A percentile compares a stretch with the other conserved stretches of the same genome.
phyloP scores from a whole-genome alignment of 1,140 invertebrate genomes.

The Listronotus oregonensis region DNA sequence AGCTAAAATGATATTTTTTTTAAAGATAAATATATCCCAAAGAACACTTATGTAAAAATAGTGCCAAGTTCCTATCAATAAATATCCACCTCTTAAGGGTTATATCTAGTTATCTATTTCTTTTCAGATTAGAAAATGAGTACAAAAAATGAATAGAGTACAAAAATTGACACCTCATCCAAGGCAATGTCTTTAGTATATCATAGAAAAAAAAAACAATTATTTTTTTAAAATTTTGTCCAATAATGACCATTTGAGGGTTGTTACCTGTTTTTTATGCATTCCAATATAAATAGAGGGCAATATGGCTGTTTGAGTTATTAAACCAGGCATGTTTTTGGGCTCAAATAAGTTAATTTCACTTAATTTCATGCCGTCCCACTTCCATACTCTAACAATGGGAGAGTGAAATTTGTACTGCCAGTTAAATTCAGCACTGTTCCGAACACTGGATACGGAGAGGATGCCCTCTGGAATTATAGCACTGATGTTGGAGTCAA shows the following conservation, averaged over 20 bases:
- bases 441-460: conserved; percentile 64
- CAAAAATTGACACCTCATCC: too few species aligned
- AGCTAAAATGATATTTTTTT: conserved; percentile 62
- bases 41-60: too few species aligned
- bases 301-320: conserved; percentile 54
- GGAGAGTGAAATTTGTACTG: conserved; percentile 80
- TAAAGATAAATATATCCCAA: too few species aligned
- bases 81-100: too few species aligned
- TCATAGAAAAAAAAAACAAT: too few species aligned
- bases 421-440: conserved; percentile 67
- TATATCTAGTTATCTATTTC: too few species aligned
- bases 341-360: conserved; percentile 73
- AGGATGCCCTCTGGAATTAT: conserved; percentile 77
- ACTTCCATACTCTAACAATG: conserved; percentile 82
- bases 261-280: conserved; percentile 78
- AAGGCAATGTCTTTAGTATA: too few species aligned
- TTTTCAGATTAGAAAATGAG: too few species aligned
- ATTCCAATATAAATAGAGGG: conserved; percentile 85
- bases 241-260: too few species aligned
- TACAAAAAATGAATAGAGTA: too few species aligned
- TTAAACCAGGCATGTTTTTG: conserved; percentile 27
- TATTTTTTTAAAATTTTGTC: too few species aligned
- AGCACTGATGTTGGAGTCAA: conserved; percentile 66
- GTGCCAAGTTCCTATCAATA: too few species aligned
- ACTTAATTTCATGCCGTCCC: conserved; percentile 66